These are phyloP conservation scores for Chitala chitala DNA, from an alignment of 2,113 vertebrate species.

Conservation along the genomic window DNA sequence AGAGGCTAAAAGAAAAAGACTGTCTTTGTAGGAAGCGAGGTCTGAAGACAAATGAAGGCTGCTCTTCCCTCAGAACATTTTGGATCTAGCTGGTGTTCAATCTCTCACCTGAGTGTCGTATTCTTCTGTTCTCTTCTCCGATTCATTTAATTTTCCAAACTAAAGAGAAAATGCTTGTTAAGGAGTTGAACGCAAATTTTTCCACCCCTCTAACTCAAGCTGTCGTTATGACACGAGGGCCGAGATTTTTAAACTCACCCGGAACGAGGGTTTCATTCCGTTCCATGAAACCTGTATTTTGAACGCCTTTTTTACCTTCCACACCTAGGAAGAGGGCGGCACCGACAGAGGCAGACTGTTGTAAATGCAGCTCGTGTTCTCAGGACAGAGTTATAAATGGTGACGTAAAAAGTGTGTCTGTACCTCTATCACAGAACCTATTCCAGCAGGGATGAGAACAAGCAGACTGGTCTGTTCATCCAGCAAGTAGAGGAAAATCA, in stretches of 20 bases:
- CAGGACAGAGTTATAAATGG: too few relatives aligned
- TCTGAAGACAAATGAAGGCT: too few relatives aligned
- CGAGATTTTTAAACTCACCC: constrained; percentile 57
- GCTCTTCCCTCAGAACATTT: too few relatives aligned
- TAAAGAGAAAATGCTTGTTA: constrained; percentile 44
- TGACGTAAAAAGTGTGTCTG: too few relatives aligned
- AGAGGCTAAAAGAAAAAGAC: too few relatives aligned
- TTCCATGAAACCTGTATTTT: constrained; percentile 86
- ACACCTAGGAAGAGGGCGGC: constrained; percentile 69
- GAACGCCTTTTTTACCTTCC: constrained; percentile 97
- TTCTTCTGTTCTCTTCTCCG: constrained; percentile 84
- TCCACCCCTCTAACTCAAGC: not conserved
- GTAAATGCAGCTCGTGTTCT: too few relatives aligned
- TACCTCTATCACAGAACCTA: constrained; percentile 93
- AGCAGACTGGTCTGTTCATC: constrained; percentile 94
- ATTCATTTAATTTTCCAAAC: constrained; percentile 85
- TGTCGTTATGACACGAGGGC: not conserved
- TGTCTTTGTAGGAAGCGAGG: too few relatives aligned
- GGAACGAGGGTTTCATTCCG: constrained; percentile 68
- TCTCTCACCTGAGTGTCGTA: constrained; percentile 89
- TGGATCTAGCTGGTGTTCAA: too few relatives aligned
- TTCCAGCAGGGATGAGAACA: constrained; percentile 85
- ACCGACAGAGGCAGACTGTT: too few relatives aligned
- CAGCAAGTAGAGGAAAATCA: constrained; percentile 93
- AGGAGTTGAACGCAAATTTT: not conserved